Evolutionary conservation across 2,113 vertebrate genomes (phyloP).

Genomic region (Colinus virginianus): DNA sequence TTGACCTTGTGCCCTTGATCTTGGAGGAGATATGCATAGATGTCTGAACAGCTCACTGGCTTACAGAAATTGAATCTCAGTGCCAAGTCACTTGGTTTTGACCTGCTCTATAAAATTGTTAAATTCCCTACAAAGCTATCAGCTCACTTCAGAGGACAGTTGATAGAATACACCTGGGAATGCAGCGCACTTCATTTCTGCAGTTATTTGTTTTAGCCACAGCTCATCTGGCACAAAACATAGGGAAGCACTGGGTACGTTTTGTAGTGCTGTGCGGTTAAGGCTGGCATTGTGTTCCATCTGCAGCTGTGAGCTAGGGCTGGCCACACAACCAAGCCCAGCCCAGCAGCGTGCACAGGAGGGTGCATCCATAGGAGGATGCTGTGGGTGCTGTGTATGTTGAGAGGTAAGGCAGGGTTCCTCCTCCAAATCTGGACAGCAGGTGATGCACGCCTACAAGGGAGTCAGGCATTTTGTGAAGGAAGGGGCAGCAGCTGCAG

Average conservation of each 20-base stretch:
- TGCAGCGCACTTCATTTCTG: not conserved
- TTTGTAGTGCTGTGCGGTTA: not conserved
- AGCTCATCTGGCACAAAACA: conserved; percentile 1
- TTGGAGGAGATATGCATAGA: not conserved
- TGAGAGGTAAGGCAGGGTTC: not conserved
- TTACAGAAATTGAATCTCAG: conserved; percentile 43
- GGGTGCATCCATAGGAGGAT: not conserved
- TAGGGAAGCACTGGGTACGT: not conserved
- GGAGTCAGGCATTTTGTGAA: not conserved
- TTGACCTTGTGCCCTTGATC: not conserved
- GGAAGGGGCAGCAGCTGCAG: not conserved
- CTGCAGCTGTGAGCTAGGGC: not conserved
- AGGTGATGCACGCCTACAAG: not conserved
- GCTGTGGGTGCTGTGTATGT: not conserved
- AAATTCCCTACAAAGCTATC: not conserved
- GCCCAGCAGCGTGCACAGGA: not conserved
- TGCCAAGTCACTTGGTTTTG: conserved; percentile 1
- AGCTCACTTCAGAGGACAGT: not conserved
- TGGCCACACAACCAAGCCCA: not conserved
- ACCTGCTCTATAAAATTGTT: not conserved
- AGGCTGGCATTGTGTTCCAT: not conserved
- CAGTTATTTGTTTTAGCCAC: not conserved
- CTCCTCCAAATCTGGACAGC: not conserved
- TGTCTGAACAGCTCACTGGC: not conserved
- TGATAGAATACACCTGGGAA: not conserved